Evolutionary conservation across 2,113 vertebrate species (phyloP), one percentile per base, ranked within the genome.

Genomic region (Paradoxurus hermaphroditus): DNA sequence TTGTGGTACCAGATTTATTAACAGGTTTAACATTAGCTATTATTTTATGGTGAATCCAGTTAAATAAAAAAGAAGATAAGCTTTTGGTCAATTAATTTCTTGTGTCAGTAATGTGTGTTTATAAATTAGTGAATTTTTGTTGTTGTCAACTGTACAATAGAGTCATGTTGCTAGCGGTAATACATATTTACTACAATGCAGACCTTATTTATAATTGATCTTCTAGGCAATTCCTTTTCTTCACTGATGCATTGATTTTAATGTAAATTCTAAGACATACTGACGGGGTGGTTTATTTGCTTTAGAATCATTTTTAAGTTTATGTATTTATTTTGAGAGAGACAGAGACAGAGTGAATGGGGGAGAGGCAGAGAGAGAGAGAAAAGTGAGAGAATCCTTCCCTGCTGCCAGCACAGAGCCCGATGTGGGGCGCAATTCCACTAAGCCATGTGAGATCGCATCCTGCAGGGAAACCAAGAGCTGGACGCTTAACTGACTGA

Each of bases 21-120:
- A 68, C 2, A 34, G 21, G 7, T 77, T 70, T 92, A 31, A 23
- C 72, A 82, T 36, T 68, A 8, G 21, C 41, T 86, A 92, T 95
- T 78, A 86, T 90, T 94, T 97, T 34, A 89, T 41, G 53, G 36
- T n/a, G 5, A 86, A 92, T 85, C 89, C 49, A 91, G 6, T 79
- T 85, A n/a, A 87, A 29, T 46, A 73, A 6, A 89, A 72, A 63
- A 59, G 36, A 95, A 87, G 34, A 59, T 46, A 84, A 85, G 1
- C 1, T 70, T 85, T 63, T 5, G 31, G 27, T 59, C 29, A 56
- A 36, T 83, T 81, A 51, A 72, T 94, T 94, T 85, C 8, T 25
- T 68, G 3, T 59, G 34, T n/a, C 12, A 89, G 44, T 95, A 13
- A 4, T 86, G 14, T 39, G 3, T 88, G 9, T 4, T 86, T 65